Conservation (phyloP, 2,113 vertebrate genomes). For the Pao palembangensis region DNA sequence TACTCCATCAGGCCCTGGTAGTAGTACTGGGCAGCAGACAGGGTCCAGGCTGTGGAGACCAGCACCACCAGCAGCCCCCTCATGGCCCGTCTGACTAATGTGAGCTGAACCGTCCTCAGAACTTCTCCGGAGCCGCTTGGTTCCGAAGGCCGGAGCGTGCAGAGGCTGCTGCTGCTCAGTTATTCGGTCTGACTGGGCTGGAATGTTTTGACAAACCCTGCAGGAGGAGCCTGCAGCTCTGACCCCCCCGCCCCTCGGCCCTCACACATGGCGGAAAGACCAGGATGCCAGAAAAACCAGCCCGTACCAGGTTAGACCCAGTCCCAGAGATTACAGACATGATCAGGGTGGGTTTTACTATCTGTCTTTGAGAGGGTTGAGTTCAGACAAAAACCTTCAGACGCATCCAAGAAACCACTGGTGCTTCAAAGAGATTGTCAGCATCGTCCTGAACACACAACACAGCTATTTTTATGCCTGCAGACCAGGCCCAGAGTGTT, state of each 20-base stretch:
- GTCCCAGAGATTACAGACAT: too few species aligned
- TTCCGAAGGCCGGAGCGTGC: too few species aligned
- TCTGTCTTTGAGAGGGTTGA: too few species aligned
- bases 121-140: too few species aligned
- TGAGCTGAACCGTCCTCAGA: conserved; percentile 18
- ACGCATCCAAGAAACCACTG: background rate
- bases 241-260: conserved; percentile 38
- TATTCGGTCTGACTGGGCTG: conserved; percentile 63
- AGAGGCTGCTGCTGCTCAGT: conserved; percentile 16
- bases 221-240: conserved; percentile 73
- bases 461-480: conserved; percentile 49
- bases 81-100: conserved; percentile 48
- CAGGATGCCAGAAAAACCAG: too few species aligned
- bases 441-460: background rate
- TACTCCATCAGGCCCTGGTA: conserved; percentile 79
- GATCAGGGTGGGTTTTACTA: too few species aligned
- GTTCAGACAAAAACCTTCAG: background rate
- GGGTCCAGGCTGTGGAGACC: conserved; percentile 52
- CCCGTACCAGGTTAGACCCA: too few species aligned
- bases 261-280: conserved; percentile 3
- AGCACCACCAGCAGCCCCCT: conserved; percentile 61
- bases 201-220: conserved; percentile 79
- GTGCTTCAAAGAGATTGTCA: conserved; percentile 9
- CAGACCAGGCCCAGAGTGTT: conserved; percentile 44
- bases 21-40: conserved; percentile 71